Base-by-base conservation (phyloP, 2,113 vertebrate genomes). In the Limnothrissa miodon region DNA sequence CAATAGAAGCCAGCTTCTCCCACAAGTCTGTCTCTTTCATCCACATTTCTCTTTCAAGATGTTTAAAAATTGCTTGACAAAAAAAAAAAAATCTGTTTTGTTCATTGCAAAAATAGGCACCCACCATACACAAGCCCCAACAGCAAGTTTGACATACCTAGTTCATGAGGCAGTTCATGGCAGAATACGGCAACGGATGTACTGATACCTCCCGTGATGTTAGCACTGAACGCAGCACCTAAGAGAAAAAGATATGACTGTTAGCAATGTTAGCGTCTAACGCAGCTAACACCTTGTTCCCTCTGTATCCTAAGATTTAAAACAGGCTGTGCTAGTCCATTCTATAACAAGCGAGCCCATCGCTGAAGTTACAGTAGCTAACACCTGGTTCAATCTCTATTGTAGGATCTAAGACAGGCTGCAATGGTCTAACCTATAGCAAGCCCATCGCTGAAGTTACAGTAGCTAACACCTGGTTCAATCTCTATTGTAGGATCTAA, bases 161-260 rank as follows among this genome's bases (percentile, higher is more conserved):
- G 95, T 92, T 99, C 98, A 85, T 99, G 98, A 83, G 98, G 98
- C 89, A 99, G 95, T 85, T 99, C 98, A 0, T 99, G 98, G 92
- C 98, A 99, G 93, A 99, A 99, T 39, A 99, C 98, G 1, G 98
- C 98, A 87, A 99, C 96, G 5, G 98, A 99, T 1, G 98, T 99
- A 80, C 98, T 99, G 92, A 99, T 97, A 83, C 98, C 98, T 81
- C 98, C 97, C 0, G 97, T 98, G 88, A 98, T 86, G 83, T 97
- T 97, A 4, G 97, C 95, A 86, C 98, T 99, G 91, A 99, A 99
- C 0, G 98, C 97, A 36, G 98, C 98, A 84, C 98, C 98, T 99
- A 86, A 0, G 51, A 42, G 45, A 4, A 10, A 85, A 39, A 87
- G 53, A 62, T 13, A 70, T 36, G 2, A 70, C 29, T 29, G 33